Evolutionary conservation across 1,140 invertebrate species (phyloP).

Genomic region (Calosoma granatense): DNA sequence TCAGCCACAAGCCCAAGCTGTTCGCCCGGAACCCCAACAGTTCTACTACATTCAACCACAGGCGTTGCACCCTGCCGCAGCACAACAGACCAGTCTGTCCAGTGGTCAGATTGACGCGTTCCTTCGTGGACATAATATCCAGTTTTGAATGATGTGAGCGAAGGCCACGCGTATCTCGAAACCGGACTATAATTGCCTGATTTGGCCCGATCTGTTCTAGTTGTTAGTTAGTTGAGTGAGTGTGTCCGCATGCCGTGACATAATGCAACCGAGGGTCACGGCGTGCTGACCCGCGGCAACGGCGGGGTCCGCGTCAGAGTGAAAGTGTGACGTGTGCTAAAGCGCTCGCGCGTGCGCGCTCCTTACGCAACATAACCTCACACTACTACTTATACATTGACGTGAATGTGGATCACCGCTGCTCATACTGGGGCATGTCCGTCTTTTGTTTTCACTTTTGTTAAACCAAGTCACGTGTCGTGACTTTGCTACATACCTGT

Average conservation of each 20-base stretch:
- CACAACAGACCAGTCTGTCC: conserved; percentile 27
- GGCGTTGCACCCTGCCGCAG: conserved; percentile 32
- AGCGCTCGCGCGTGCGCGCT: neutral
- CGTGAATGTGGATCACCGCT: neutral
- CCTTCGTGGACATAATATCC: conserved; percentile 58
- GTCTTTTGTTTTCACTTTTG: neutral
- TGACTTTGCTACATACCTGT: too few relatives aligned
- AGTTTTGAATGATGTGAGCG: conserved; percentile 37
- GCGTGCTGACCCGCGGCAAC: neutral
- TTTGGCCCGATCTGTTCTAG: neutral
- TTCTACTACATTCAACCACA: conserved; percentile 56
- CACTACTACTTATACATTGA: neutral
- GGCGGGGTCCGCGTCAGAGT: conserved; percentile 5
- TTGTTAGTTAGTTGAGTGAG: neutral
- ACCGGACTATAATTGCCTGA: neutral
- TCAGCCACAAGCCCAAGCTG: conserved; percentile 30
- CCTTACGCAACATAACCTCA: neutral
- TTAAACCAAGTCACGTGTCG: too few relatives aligned
- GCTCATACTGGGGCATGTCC: neutral
- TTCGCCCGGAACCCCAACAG: conserved; percentile 37
- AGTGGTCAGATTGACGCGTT: conserved; percentile 70
- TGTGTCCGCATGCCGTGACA: neutral
- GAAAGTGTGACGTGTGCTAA: neutral
- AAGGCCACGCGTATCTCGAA: too few relatives aligned
- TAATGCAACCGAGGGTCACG: neutral